Base-by-base conservation (phyloP, 1,140 invertebrate genomes). In the Drosophila ananassae region DNA sequence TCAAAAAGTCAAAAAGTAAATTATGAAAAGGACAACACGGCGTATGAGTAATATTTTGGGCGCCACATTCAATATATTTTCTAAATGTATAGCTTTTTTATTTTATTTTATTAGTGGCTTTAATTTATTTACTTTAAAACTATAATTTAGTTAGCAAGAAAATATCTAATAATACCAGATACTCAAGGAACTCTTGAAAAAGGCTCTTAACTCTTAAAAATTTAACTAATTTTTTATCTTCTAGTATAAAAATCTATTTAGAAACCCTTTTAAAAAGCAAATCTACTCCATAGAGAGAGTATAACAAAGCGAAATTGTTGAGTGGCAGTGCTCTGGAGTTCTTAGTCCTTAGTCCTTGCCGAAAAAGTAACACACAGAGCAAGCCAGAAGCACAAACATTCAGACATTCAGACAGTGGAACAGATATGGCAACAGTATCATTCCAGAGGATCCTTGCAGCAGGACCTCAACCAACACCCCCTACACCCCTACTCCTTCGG, bases 401-500 rank as follows among this genome's bases (percentile, higher is more conserved):
- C 58, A 47, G 47, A 61, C 63, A 72, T 24, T 56, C 41, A 62
- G 67, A 61, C 62, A 66, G 75, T 48, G 53, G 37, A 62, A 73
- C 44, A 67, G 61, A 87, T 68, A 87, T 72, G 61, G 82, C 69
- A 78, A 75, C 60, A 82, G 79, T 87, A 89, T 85, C 66, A 75
- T 89, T 84, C 63, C 55, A 39, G 47, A 39, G 32, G 48, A 55
- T 62, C 32, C 44, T 30, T 13, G 41, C 3, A 10, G n/a, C 41
- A 44, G 41, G 41, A 44, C 39, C 39, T 44, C 12, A 28, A 28
- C 32, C 57, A 60, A 37, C 10, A 13, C 48, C 34, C 24, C 58
- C 24, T 48, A 30, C 34, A 2, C 52, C 39, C 17, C 71, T 44
- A 48, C 60, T 75, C 62, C 34, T 37, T 55, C 41, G 25, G 48